Percentiles rank a stretch among this genome's conserved stretches.
Conservation (phyloP, 2,113 vertebrate genomes). For the Poeciliopsis occidentalis region DNA sequence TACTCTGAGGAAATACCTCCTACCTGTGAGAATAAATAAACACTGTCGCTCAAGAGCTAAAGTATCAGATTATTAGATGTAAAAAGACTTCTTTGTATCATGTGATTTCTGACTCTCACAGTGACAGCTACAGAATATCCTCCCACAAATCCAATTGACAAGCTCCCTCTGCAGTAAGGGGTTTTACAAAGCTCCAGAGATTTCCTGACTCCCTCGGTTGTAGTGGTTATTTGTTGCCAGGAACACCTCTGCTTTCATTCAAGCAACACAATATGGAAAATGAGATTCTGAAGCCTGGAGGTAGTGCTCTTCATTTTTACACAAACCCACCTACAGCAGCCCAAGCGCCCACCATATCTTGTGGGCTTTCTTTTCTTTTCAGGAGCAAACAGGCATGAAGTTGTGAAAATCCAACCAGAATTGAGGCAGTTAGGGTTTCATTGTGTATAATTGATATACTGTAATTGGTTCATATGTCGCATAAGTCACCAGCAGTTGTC, state of each 20-base stretch:
- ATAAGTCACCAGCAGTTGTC: conserved; percentile 59
- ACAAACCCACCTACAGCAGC: conserved; percentile 45
- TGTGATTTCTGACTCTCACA: conserved; percentile 21
- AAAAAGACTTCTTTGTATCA: conserved; percentile 16
- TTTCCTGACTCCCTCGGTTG: conserved; percentile 47
- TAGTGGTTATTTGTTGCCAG: conserved; percentile 47
- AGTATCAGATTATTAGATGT: conserved; percentile 6
- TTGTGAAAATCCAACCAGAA: conserved; percentile 57
- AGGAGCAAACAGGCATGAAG: conserved; percentile 53
- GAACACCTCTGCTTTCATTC: conserved; percentile 66
- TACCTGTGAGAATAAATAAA: not conserved
- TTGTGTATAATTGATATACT: conserved; percentile 46
- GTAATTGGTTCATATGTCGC: conserved; percentile 36
- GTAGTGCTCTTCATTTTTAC: conserved; percentile 32
- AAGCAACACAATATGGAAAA: conserved; percentile 55
- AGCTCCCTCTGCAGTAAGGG: conserved; percentile 39
- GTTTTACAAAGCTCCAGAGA: conserved; percentile 52
- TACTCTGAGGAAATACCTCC: not conserved
- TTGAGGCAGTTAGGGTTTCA: conserved; percentile 61
- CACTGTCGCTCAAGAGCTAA: not conserved
- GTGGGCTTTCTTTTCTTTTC: conserved; percentile 40
- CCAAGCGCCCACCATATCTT: conserved; percentile 45
- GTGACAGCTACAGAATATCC: conserved; percentile 42
- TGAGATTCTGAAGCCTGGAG: conserved; percentile 60
- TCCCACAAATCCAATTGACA: conserved; percentile 51